These are phyloP conservation scores for Vandiemenella viatica DNA, from an alignment of 2,888 invertebrate species.

Conservation along the genomic window DNA sequence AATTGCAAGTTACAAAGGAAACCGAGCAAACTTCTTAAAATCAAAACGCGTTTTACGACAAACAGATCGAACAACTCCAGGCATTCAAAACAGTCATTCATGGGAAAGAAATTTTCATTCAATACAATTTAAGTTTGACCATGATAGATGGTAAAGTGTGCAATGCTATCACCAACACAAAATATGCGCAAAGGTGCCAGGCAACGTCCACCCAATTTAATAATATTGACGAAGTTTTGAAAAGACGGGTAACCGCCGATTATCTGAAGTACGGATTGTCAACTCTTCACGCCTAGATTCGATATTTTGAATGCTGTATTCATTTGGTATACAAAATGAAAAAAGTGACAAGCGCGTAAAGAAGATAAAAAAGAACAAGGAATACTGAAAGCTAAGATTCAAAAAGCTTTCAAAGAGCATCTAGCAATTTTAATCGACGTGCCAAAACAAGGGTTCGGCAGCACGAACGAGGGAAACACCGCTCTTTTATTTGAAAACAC, in stretches of 20 bases:
- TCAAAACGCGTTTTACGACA: not conserved
- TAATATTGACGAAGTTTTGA: not conserved
- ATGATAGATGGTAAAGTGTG: not conserved
- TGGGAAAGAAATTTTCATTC: not conserved
- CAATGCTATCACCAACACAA: not conserved
- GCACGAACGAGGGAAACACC: too few relatives aligned
- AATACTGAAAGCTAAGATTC: too few relatives aligned
- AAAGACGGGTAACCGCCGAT: not conserved
- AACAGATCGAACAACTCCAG: not conserved
- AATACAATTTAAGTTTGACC: not conserved
- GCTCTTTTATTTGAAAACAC: too few relatives aligned
- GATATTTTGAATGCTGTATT: not conserved
- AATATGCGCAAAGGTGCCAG: not conserved
- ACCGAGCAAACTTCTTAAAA: not conserved
- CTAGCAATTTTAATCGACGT: too few relatives aligned
- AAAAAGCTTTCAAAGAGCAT: too few relatives aligned
- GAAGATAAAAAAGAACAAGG: conserved; percentile 1
- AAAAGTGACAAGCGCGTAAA: not conserved
- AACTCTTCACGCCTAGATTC: not conserved
- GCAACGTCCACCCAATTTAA: not conserved
- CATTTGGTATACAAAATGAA: not conserved
- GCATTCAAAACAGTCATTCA: not conserved
- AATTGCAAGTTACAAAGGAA: too few relatives aligned
- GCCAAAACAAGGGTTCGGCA: too few relatives aligned
- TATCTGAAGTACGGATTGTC: too few relatives aligned